Evolutionary conservation across 2,113 vertebrate genomes (phyloP).

Genomic region (Elanus axillaris): DNA sequence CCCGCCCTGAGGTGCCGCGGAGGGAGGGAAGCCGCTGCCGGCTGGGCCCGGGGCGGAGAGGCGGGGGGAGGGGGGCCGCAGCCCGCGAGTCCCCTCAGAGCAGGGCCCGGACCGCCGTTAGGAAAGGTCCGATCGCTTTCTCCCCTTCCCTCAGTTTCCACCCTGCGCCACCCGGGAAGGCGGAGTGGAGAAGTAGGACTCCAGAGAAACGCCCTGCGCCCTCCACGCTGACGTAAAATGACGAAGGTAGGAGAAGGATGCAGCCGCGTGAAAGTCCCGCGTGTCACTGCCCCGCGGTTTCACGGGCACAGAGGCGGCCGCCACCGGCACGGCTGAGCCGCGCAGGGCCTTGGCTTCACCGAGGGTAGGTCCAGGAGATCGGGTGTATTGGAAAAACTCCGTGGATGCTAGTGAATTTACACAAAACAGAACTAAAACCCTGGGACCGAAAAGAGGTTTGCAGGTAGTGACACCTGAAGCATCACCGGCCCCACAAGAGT

Average conservation of each 20-base stretch:
- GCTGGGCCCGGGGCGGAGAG: no score
- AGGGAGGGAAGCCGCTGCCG: no score
- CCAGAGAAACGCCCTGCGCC: fast-evolving
- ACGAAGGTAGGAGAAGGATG: neutral
- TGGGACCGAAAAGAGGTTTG: no score
- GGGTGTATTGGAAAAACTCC: fast-evolving
- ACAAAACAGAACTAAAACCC: neutral
- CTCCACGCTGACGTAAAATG: fast-evolving
- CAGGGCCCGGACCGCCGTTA: fast-evolving
- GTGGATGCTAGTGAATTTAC: fast-evolving
- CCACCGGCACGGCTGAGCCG: fast-evolving
- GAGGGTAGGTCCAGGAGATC: fast-evolving
- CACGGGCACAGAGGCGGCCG: neutral
- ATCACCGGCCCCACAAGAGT: fast-evolving
- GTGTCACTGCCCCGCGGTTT: neutral
- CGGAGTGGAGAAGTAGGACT: neutral
- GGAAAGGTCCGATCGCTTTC: neutral
- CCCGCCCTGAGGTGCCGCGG: neutral
- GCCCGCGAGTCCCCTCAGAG: neutral
- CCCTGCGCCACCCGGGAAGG: fast-evolving
- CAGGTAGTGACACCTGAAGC: fast-evolving
- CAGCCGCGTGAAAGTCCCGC: fast-evolving
- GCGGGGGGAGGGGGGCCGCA: no score
- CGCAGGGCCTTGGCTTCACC: fast-evolving
- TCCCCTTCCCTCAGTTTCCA: neutral